A percentile compares a stretch with the other conserved stretches of the same genome.
phyloP scores from a whole-genome alignment of 2,888 invertebrate species.

The Onchidella celtica region DNA sequence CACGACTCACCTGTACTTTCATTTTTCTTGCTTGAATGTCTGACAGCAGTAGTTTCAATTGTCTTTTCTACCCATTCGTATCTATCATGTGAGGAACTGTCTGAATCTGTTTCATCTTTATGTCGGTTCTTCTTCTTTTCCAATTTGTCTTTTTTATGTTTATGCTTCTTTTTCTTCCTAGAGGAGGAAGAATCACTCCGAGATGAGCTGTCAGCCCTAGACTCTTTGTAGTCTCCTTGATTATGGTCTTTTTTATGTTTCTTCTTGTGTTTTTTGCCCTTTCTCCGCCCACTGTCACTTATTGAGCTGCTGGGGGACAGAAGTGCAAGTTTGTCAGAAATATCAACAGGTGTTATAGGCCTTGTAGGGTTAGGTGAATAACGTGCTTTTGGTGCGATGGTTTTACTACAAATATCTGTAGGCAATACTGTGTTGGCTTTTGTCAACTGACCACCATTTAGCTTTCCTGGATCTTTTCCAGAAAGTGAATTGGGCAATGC shows the following conservation, averaged over 20 bases:
- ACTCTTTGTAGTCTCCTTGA: slow-evolving; percentile 47
- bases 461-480: background rate
- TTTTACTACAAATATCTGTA: background rate
- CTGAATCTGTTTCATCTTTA: slow-evolving; percentile 34
- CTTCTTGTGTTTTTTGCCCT: slow-evolving; percentile 68
- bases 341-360: slow-evolving; percentile 54
- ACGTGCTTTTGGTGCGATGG: background rate
- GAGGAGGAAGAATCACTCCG: slow-evolving; percentile 45
- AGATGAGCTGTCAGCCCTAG: slow-evolving; percentile 50
- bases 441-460: background rate
- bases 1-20: no score
- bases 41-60: slow-evolving; percentile 67
- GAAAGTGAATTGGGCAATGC: no score
- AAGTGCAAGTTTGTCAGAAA: slow-evolving; percentile 56
- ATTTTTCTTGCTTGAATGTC: no score
- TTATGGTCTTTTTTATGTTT: slow-evolving; percentile 57
- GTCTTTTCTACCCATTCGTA: slow-evolving; percentile 80
- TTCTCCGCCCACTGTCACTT: slow-evolving; percentile 57
- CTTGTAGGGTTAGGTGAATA: slow-evolving; percentile 55
- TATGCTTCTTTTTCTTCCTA: slow-evolving; percentile 62
- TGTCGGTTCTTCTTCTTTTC: slow-evolving; percentile 53
- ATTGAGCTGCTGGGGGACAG: slow-evolving; percentile 46
- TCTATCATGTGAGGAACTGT: slow-evolving; percentile 41
- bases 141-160: slow-evolving; percentile 50
- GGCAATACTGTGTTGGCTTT: background rate